phyloP scores from a whole-genome alignment of 2,113 vertebrate genomes.

The Atractosteus spatula region DNA sequence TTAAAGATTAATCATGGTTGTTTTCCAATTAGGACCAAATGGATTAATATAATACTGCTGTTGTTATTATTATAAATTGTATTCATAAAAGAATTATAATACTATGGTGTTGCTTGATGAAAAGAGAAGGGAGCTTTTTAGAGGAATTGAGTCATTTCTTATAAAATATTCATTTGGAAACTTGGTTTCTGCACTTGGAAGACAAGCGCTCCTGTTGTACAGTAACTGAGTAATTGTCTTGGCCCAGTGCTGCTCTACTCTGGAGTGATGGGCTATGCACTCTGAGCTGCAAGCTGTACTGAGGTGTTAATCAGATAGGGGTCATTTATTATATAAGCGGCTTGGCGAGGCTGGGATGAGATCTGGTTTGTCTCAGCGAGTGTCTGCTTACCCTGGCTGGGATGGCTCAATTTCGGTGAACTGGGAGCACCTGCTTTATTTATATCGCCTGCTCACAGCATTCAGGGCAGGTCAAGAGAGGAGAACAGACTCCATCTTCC shows the following conservation, averaged over 20 bases:
- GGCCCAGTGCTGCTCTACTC: slow-evolving; percentile 11
- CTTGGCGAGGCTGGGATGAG: slow-evolving; percentile 35
- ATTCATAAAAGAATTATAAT: no score
- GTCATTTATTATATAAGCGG: slow-evolving; percentile 69
- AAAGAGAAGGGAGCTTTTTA: slow-evolving; percentile 18
- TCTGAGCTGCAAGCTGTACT: no score
- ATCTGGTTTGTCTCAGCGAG: slow-evolving; percentile 41
- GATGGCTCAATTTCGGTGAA: slow-evolving; percentile 22
- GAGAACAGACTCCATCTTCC: slow-evolving; percentile 25
- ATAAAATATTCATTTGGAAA: slow-evolving; percentile 75
- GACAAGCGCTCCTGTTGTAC: slow-evolving; percentile 66
- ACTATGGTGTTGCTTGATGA: no score
- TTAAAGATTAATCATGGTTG: no score
- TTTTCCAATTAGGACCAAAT: no score
- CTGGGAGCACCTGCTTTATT: slow-evolving; percentile 44
- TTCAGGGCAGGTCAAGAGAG: slow-evolving; percentile 24
- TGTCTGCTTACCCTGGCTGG: slow-evolving; percentile 43
- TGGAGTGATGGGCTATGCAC: no score
- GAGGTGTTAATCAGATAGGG: slow-evolving; percentile 32
- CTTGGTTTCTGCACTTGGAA: slow-evolving; percentile 61
- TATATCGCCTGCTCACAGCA: slow-evolving; percentile 32
- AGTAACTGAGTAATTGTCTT: slow-evolving; percentile 62
- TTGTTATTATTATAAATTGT: no score
- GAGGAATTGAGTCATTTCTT: slow-evolving; percentile 52
- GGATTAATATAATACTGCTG: no score